These are phyloP conservation scores for Drosophila nigricruria DNA, from an alignment of 2,888 invertebrate species.

Conservation along the genomic window DNA sequence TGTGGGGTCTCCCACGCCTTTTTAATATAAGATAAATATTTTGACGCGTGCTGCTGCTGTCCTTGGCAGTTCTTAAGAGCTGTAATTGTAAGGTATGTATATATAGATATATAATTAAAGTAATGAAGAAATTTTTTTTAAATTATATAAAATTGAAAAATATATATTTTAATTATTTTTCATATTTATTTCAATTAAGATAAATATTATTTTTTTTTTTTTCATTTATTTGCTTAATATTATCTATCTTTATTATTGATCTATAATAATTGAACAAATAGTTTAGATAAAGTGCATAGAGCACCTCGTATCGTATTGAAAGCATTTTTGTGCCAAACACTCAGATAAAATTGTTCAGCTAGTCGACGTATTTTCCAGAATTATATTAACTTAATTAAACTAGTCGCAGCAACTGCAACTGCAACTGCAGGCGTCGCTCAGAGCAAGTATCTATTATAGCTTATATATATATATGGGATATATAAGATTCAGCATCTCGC, in stretches of 20 bases:
- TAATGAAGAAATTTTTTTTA: too few species aligned
- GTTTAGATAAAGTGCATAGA: neutral
- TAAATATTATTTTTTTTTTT: neutral
- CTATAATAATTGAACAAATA: neutral
- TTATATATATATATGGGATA: conserved; percentile 30
- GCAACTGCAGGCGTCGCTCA: neutral
- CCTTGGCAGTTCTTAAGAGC: too few species aligned
- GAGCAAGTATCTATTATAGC: conserved; percentile 9
- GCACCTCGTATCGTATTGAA: neutral
- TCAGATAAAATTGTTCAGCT: neutral
- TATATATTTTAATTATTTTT: too few species aligned
- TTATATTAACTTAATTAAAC: conserved; percentile 49
- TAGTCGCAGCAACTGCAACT: conserved; percentile 18
- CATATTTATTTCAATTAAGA: too few species aligned
- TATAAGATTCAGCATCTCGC: conserved; percentile 57
- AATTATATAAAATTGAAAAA: too few species aligned
- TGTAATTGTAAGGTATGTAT: too few species aligned
- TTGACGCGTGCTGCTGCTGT: too few species aligned
- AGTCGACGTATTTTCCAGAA: conserved; percentile 30
- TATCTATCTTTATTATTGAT: neutral
- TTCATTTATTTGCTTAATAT: neutral
- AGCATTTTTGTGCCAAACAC: neutral
- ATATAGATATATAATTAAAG: too few species aligned
- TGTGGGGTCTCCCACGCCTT: too few species aligned
- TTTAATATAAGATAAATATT: too few species aligned